phyloP scores from a whole-genome alignment of 2,113 vertebrate species.

The Alethe diademata region DNA sequence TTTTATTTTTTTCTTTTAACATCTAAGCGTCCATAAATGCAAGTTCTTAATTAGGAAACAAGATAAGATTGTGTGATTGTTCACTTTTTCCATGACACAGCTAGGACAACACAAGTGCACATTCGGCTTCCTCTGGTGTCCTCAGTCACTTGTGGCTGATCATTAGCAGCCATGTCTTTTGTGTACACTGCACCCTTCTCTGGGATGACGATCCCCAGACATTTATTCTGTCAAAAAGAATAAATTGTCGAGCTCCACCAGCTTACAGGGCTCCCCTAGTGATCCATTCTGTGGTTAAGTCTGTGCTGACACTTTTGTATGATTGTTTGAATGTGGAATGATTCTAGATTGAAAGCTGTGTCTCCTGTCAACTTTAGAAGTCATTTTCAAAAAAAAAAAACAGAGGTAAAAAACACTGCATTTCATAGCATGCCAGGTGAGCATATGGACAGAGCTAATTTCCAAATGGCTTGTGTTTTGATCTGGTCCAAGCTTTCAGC shows the following conservation, averaged over 20 bases:
- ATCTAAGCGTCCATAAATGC: background rate
- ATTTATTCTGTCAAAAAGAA: background rate
- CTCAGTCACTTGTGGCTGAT: background rate
- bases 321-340: background rate
- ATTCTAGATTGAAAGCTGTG: background rate
- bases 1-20: background rate
- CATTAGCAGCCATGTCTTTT: background rate
- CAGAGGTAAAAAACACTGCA: background rate
- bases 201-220: background rate
- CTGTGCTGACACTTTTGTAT: background rate
- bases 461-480: background rate
- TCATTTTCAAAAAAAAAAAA: background rate
- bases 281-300: background rate
- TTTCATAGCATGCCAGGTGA: background rate
- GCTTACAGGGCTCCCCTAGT: background rate
- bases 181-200: background rate
- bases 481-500: background rate
- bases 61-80: too few relatives aligned
- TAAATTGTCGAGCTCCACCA: background rate
- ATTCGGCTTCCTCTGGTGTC: fast-evolving
- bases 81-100: too few relatives aligned
- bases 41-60: too few relatives aligned
- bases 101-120: background rate
- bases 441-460: background rate
- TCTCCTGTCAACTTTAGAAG: background rate